Base-by-base conservation (phyloP, 2,113 vertebrate species). In the Jaculus jaculus region DNA sequence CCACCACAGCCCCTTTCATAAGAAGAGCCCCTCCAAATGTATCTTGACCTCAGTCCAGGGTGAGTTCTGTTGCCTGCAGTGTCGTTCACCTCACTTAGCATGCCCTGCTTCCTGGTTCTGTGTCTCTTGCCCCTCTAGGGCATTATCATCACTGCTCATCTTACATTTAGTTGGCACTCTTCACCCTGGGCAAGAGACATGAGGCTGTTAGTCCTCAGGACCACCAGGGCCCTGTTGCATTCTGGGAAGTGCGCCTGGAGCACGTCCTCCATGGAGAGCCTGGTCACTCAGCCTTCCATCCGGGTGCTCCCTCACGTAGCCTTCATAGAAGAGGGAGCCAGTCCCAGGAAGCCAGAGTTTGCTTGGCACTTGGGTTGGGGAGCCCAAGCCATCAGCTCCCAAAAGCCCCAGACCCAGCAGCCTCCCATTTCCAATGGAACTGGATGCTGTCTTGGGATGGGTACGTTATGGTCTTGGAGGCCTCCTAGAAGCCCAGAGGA, bases 371-470 rank as follows among this genome's bases (percentile, higher is more conserved):
- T 80, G 32, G 0, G 0, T 11, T n/a, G 10, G 26, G 30, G 26
- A 77, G 24, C 66, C 5, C 4, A 2, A 23, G 5, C 0, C 0
- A 58, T 28, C 30, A 13, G 65, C 13, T n/a, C 42, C 20, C 11
- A 63, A 87, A 13, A 3, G 5, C 39, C 34, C 39, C 63, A 63
- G 47, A 34, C 10, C 24, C 11, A 32, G 51, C 84, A 42, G 28
- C 28, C 37, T 75, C 58, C 7, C 61, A 20, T 20, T 30, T n/a
- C 47, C 69, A 65, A 37, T 7, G 8, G 32, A 18, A 60, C 9
- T 3, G 16, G 18, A 16, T 21, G 26, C 7, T 63, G 18, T 26
- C 20, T 24, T 37, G 23, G 28, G 37, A 18, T 32, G 34, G 34
- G 10, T 7, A 42, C 32, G 5, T 11, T 54, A 34, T 11, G 23